These are phyloP conservation scores for Hyposoter didymator DNA, from an alignment of 2,888 invertebrate species.

Conservation along the genomic window DNA sequence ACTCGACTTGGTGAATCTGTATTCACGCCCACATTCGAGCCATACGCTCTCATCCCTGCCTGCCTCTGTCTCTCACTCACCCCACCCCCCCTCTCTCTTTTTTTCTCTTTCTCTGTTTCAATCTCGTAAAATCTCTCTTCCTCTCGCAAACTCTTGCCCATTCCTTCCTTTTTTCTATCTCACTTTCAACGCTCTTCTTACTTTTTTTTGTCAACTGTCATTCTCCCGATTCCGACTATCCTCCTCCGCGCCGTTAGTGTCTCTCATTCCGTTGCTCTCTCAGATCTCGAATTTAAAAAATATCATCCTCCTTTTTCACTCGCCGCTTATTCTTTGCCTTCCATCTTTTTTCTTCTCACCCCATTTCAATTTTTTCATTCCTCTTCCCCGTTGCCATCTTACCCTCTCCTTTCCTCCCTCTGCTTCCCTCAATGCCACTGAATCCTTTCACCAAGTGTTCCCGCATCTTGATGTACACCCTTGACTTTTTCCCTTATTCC, in stretches of 20 bases:
- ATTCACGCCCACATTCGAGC: slow-evolving; percentile 60
- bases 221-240: neutral
- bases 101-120: slow-evolving; percentile 8
- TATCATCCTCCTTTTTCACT: neutral
- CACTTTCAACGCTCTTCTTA: neutral
- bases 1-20: slow-evolving; percentile 36
- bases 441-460: slow-evolving; percentile 6
- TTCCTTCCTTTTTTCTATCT: neutral
- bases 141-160: neutral
- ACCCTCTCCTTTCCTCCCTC: neutral
- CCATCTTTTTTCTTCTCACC: neutral
- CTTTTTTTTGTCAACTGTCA: slow-evolving; percentile 11
- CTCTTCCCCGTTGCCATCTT: neutral
- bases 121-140: slow-evolving; percentile 1
- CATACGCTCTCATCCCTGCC: slow-evolving; percentile 20
- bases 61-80: neutral
- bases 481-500: neutral
- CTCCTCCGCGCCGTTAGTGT: neutral
- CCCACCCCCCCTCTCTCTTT: neutral
- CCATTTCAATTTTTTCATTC: neutral
- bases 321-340: neutral
- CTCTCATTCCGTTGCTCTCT: slow-evolving; percentile 1
- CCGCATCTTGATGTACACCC: neutral
- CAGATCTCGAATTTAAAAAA: neutral
- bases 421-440: neutral